Base-by-base conservation (phyloP, 2,888 invertebrate species). In the Catocala fraxini region DNA sequence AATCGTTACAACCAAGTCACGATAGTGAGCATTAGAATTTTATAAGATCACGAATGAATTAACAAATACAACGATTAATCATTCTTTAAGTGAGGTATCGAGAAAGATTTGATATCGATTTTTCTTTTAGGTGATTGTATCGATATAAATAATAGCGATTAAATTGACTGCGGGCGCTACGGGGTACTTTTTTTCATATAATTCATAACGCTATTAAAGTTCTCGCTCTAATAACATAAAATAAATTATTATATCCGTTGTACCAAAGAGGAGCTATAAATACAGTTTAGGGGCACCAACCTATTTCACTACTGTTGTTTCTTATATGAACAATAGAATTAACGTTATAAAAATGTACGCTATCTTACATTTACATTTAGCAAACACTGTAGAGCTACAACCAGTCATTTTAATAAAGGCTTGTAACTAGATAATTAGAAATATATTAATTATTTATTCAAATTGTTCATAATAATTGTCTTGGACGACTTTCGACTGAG, bases 161-260 rank as follows among this genome's bases (percentile, higher is more conserved):
- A 89, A 88, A 89, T 87, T 84, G 86, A 80, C 86, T 80, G 81
- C 81, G 77, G 79, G 75, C 90, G 73, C 89, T 68, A 83, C 89
- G 85, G 90, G 91, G 75, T 82, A 83, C 86, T 82, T 87, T 88
- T 87, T 84, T 80, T 47, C 81, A 77, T 77, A 79, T 89, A 89
- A 90, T 89, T 88, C 89, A 90, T 86, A 73, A 83, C 66, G 73
- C 84, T 77, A 90, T 91, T 88, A 90, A 89, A 80, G 82, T 84
- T 83, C 82, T 80, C 85, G 84, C 85, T 86, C 84, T 84, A 86
- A 86, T 88, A 86, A 84, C 86, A 87, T 89, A 87, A 87, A 89
- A 82, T 86, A 89, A 89, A 90, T 91, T 88, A 91, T 91, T 87
- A 88, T 89, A 85, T 90, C 82, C 82, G 81, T 83, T 84, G 83